Conservation (phyloP, 2,113 vertebrate genomes). For the Poeciliopsis retropinna region DNA sequence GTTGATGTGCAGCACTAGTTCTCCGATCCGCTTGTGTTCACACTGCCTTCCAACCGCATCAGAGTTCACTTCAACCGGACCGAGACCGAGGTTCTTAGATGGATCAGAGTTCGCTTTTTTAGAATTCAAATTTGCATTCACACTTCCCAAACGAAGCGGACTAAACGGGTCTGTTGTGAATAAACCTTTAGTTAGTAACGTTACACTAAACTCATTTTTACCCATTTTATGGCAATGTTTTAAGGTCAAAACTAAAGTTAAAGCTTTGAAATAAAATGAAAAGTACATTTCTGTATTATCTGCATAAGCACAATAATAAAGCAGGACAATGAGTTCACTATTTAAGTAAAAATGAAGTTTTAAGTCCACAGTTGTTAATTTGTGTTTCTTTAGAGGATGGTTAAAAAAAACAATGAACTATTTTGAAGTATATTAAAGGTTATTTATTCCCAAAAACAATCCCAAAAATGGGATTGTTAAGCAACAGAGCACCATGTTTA, state of each 20-base stretch:
- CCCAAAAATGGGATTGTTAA: slow-evolving; percentile 4
- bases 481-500: slow-evolving; percentile 7
- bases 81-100: too few relatives aligned
- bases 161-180: too few relatives aligned
- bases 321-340: background rate
- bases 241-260: background rate
- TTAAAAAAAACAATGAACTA: background rate
- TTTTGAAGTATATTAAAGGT: background rate
- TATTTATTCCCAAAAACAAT: too few relatives aligned
- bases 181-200: background rate
- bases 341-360: background rate
- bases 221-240: slow-evolving; percentile 53
- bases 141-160: too few relatives aligned
- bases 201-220: background rate
- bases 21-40: too few relatives aligned
- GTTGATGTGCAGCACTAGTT: too few relatives aligned
- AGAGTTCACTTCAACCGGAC: too few relatives aligned
- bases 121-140: too few relatives aligned
- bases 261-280: background rate
- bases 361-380: background rate
- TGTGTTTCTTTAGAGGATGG: background rate
- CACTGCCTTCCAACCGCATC: too few relatives aligned
- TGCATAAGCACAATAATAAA: background rate
- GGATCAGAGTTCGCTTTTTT: too few relatives aligned
- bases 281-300: slow-evolving; percentile 14